Evolutionary conservation across 2,113 vertebrate species (phyloP), one percentile per base, ranked within the genome.

Genomic region (Toxotes chatareus): DNA sequence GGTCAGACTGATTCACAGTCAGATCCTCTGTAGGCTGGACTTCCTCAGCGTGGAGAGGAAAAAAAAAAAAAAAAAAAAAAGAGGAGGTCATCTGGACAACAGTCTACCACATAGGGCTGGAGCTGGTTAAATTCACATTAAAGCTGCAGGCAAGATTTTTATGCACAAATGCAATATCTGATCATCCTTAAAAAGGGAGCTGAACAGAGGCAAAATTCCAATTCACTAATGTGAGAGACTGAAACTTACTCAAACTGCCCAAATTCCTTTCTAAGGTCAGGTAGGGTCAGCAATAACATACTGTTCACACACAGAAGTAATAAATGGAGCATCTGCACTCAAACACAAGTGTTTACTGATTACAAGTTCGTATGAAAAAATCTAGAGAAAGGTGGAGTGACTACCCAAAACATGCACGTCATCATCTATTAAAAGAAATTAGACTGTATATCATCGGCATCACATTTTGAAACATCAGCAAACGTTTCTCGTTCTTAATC

Each of bases 1-100:
- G 90, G 94, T 94, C 92, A 92, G 79, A 84, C 62, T 32, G 73
- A 83, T 90, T 89, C 89, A 90, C 74, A 83, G 89, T 89, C 83
- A 85, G 82, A 90, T 83, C 85, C 88, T 82, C 83, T 82, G 73
- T 69, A 71, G 72, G 89, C 84, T 83, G 84, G 82, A 83, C 88
- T 91, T 86, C 84, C 82, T 92, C 86, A 69, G 66, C 59, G 46
- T 14, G 7, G 61, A 82, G 63, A 76, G 68, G 55, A 55, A 70
- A 32, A 60, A 55, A 56, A 59, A 23, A 61, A 38, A 31, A 27
- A 27, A 27, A 27, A 27, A 1, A 27, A 51, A 62, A 76, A 47
- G 61, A 60, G 59, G 75, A 71, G 89, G 85, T 93, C 87, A 91
- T 91, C 87, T 91, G 92, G 88, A 92, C 89, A 72, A 61, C 81